A percentile compares a stretch with the other conserved stretches of the same genome.
Evolutionary conservation across 2,888 invertebrate species (phyloP).

Genomic region (Opisthograptis luteolata): DNA sequence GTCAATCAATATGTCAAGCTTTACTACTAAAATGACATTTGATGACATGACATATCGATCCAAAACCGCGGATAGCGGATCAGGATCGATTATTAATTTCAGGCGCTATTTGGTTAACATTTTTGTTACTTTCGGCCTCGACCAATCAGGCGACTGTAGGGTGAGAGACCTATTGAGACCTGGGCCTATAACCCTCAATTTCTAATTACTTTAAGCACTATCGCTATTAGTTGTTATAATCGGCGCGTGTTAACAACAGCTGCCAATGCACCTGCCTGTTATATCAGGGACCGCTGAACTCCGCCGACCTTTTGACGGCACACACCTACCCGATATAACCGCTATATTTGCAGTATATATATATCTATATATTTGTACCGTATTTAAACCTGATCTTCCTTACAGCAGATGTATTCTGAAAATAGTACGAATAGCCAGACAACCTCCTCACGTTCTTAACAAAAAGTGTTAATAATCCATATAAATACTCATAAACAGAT

Average conservation of each 20-base stretch:
- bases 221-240: conserved; percentile 31
- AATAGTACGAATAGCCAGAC: conserved; percentile 21
- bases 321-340: conserved; percentile 8
- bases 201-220: conserved; percentile 25
- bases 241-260: conserved; percentile 48
- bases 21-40: too few relatives aligned
- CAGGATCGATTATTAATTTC: too few relatives aligned
- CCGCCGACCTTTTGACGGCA: conserved; percentile 56
- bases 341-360: conserved; percentile 4
- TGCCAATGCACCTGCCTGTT: conserved; percentile 54
- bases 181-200: conserved; percentile 7
- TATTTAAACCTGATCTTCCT: conserved; percentile 9
- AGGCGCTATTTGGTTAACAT: too few relatives aligned
- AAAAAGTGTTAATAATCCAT: conserved; percentile 12
- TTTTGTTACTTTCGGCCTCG: too few relatives aligned
- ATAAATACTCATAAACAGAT: too few relatives aligned
- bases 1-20: too few relatives aligned
- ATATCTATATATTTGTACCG: not conserved
- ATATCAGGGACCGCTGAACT: conserved; percentile 59
- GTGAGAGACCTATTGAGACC: too few relatives aligned
- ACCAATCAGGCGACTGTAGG: too few relatives aligned
- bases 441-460: conserved; percentile 15
- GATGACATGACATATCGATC: too few relatives aligned
- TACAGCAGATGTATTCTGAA: conserved; percentile 15
- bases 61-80: too few relatives aligned